Conservation (phyloP, 2,113 vertebrate species). For the Heterochromis multidens region DNA sequence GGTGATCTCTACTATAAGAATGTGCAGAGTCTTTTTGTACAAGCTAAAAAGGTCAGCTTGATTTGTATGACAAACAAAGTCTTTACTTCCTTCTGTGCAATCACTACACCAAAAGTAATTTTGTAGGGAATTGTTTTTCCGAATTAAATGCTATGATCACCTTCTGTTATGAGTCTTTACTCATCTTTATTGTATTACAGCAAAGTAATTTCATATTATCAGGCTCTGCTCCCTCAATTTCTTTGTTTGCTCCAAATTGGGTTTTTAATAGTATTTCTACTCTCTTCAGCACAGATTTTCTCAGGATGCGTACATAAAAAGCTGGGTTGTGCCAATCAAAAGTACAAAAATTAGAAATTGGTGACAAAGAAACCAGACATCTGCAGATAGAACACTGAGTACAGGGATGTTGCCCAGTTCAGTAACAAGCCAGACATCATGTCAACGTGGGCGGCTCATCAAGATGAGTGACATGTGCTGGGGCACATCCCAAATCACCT, state of each 20-base stretch:
- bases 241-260: neutral
- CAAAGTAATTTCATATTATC: constrained; percentile 1
- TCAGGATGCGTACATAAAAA: neutral
- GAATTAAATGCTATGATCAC: neutral
- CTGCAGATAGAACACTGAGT: neutral
- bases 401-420: neutral
- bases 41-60: neutral
- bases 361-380: neutral
- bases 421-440: neutral
- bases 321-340: neutral
- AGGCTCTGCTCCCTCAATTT: neutral
- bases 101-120: neutral
- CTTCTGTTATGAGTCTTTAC: neutral
- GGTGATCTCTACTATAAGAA: no score
- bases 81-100: neutral
- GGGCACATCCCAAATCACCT: neutral
- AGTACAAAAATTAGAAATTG: neutral
- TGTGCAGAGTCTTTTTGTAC: neutral
- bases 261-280: neutral
- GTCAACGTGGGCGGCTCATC: neutral
- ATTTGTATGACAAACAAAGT: neutral
- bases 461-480: constrained; percentile 2
- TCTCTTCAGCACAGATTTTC: neutral
- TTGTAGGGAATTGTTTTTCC: constrained; percentile 1
- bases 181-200: neutral